These are phyloP conservation scores for Papilio polytes DNA, from an alignment of 1,140 invertebrate species.

Conservation along the genomic window DNA sequence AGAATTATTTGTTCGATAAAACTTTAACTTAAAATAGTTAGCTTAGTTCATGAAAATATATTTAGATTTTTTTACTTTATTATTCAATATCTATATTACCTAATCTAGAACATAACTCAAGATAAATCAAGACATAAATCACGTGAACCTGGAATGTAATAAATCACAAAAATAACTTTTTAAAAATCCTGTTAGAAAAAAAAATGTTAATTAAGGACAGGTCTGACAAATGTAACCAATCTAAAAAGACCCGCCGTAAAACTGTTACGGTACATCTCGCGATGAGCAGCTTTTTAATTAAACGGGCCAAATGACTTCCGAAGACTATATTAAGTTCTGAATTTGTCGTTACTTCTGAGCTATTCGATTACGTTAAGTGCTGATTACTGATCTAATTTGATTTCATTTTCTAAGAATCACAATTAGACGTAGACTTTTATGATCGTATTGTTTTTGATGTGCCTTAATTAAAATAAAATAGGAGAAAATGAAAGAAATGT, in stretches of 20 bases:
- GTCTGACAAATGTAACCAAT: constrained; percentile 33
- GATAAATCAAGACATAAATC: constrained; percentile 13
- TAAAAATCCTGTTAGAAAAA: background rate
- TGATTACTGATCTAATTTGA: background rate
- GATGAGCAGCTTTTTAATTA: constrained; percentile 24
- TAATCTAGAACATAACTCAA: background rate
- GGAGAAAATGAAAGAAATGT: no score
- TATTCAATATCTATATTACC: background rate
- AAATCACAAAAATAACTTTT: constrained; percentile 23
- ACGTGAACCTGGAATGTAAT: constrained; percentile 21
- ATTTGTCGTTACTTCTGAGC: background rate
- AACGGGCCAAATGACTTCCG: constrained; percentile 20
- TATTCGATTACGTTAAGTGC: background rate
- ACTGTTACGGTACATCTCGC: constrained; percentile 10
- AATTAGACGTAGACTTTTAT: no score
- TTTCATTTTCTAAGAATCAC: background rate
- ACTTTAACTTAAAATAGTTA: background rate
- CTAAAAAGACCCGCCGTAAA: constrained; percentile 21
- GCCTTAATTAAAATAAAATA: no score
- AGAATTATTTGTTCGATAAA: no score
- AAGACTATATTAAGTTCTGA: constrained; percentile 14
- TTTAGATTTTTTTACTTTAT: background rate
- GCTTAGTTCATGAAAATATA: no score
- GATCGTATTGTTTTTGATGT: no score
- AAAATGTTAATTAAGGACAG: constrained; percentile 35